Evolutionary conservation across 2,888 invertebrate genomes (phyloP).

Genomic region (Lymantria dispar): DNA sequence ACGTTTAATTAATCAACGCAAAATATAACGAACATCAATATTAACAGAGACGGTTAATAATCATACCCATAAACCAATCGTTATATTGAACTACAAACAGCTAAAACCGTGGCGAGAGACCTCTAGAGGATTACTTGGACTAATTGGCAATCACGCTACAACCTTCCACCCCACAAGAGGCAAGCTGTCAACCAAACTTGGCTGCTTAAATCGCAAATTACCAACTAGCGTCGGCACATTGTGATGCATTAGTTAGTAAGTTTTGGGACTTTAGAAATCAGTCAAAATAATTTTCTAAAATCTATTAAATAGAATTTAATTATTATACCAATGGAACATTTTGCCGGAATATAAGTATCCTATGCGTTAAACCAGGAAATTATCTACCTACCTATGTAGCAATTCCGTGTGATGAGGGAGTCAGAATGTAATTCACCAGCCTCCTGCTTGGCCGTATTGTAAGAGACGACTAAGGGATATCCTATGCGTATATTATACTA

Average conservation of each 20-base stretch:
- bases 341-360: no score
- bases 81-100: not conserved
- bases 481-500: no score
- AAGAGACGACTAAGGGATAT: no score
- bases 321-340: no score
- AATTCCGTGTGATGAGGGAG: no score
- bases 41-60: not conserved
- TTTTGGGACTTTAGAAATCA: not conserved
- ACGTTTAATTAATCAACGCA: no score
- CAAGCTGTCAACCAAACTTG: conserved; percentile 12
- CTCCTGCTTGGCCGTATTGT: no score
- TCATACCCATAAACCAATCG: not conserved
- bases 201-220: conserved; percentile 13
- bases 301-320: not conserved
- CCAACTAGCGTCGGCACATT: conserved; percentile 22
- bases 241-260: conserved; percentile 25
- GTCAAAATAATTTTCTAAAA: not conserved
- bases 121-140: conserved; percentile 23
- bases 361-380: no score
- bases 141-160: conserved; percentile 29
- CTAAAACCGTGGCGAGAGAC: conserved; percentile 16
- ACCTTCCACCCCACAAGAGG: conserved; percentile 12
- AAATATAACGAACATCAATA: no score
- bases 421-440: no score
- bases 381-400: no score